Base-by-base conservation (phyloP, 2,113 vertebrate genomes). In the Thunnus thynnus region DNA sequence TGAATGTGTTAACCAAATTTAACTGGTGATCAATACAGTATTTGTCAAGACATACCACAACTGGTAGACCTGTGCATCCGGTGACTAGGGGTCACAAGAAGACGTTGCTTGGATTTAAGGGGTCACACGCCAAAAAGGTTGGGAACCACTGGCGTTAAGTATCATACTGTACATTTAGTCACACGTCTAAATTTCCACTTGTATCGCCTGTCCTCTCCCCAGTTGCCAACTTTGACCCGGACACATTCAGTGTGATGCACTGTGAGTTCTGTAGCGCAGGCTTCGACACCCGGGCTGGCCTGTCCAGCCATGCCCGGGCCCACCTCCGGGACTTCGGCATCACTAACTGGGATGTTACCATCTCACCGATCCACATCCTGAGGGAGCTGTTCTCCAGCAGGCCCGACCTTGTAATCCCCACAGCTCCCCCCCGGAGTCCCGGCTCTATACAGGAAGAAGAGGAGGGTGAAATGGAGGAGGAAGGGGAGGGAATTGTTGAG, bases 231-330 rank as follows among this genome's bases (percentile, higher is more conserved):
- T 99, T 99, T 20, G 97, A 99, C 93, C 97, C 97, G 0, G 94
- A 96, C 75, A 98, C 98, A 1, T 99, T 98, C 96, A 99, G 97
- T 72, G 94, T 99, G 90, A 99, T 99, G 98, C 96, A 97, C 72
- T 99, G 98, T 51, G 97, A 99, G 91, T 99, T 99, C 96, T 99
- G 98, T n/a, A 97, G 97, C 30, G 97, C 97, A 0, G 97, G 97
- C 46, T 99, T 98, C 5, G 98, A 99, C 95, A 98, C 97, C 0
- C 95, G 97, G 6, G 98, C 98, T 0, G 98, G 98, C 9, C 96
- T 99, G 52, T 99, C 98, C 85, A 99, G 98, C 92, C 98, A 99
- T 0, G 98, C 98, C 65, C 91, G 98, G 10, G 98, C 98, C 51
- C 98, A 99, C 89, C 96, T 99, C 46, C 93, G 98, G 0, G 98